Conservation (phyloP, 2,113 vertebrate genomes). For the Tachycineta bicolor region DNA sequence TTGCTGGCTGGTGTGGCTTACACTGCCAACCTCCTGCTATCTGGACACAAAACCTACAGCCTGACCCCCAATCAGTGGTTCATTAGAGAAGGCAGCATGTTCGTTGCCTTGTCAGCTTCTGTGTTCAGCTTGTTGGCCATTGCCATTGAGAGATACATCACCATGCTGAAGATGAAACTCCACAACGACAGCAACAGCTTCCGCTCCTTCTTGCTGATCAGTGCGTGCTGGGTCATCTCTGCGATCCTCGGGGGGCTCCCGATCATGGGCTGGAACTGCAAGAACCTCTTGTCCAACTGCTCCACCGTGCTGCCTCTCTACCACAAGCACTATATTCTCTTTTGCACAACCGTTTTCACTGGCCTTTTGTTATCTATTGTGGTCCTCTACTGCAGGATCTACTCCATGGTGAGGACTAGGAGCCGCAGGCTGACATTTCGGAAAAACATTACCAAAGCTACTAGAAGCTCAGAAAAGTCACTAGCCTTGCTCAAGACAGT, state of each 20-base stretch:
- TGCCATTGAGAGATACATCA: conserved; percentile 95
- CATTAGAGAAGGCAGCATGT: conserved; percentile 94
- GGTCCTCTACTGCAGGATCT: conserved; percentile 93
- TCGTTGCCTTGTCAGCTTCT: conserved; percentile 93
- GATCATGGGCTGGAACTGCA: conserved; percentile 97
- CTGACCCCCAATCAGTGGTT: conserved; percentile 94
- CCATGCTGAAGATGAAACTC: conserved; percentile 97
- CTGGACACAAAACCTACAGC: conserved; percentile 91
- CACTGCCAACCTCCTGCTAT: conserved; percentile 91
- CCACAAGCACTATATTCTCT: conserved; percentile 98
- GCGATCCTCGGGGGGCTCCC: conserved; percentile 89
- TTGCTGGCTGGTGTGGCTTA: conserved; percentile 93
- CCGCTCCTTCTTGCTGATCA: conserved; percentile 93
- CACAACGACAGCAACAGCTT: conserved; percentile 92
- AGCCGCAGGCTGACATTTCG: conserved; percentile 92
- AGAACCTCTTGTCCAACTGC: conserved; percentile 79
- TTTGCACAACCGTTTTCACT: conserved; percentile 95
- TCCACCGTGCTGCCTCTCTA: conserved; percentile 96
- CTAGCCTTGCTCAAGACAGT: conserved; percentile 95
- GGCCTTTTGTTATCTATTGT: conserved; percentile 92
- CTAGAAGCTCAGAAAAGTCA: conserved; percentile 92
- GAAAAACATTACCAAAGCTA: conserved; percentile 85
- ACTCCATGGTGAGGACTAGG: conserved; percentile 89
- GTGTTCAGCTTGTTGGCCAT: conserved; percentile 97
- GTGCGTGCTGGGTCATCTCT: conserved; percentile 92